Evolutionary conservation across 1,140 invertebrate genomes (phyloP), one percentile per base, ranked within the genome.

Genomic region (Heterodera carotae): DNA sequence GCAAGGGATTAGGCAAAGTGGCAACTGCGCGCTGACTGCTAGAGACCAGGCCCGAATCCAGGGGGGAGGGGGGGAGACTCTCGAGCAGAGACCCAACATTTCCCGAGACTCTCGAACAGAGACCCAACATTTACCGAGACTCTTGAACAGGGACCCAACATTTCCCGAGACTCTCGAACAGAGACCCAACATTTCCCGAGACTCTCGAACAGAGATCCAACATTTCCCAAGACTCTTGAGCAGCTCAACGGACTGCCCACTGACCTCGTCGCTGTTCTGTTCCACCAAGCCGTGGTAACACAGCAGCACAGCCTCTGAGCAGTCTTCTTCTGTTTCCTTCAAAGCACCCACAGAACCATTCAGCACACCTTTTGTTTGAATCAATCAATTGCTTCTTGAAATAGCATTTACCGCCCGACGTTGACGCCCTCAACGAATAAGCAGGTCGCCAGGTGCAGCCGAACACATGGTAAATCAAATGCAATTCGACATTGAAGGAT

Each of bases 221-320:
- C n/a, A n/a, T n/a, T n/a, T n/a, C n/a, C n/a, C n/a, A n/a, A n/a
- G n/a, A n/a, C n/a, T n/a, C n/a, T n/a, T n/a, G n/a, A n/a, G n/a
- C n/a, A 34, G 31, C 64, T 67, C 64, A 36, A 22, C 36, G 18
- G 7, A 15, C 5, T 34, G 36, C 6, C 31, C 25, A 67, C 43
- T 69, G n/a, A 39, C 69, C 53, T 90, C 89, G 29, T 88, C 89
- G 36, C 89, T 90, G 29, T 83, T 84, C 78, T 90, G 89, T 59
- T 84, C 82, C 31, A 90, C 88, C 22, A 89, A 59, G 12, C 89
- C 89, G 78, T 88, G 89, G 80, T 90, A 90, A n/a, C 83, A 83
- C 8, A 89, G 82, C 83, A 88, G 81, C 31, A 84, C 69, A 29
- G 72, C 72, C 39, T 74, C 72, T n/a, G 72, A 74, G 64, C 72